Base-by-base conservation (phyloP, 2,113 vertebrate species). In the Aphelocoma coerulescens region DNA sequence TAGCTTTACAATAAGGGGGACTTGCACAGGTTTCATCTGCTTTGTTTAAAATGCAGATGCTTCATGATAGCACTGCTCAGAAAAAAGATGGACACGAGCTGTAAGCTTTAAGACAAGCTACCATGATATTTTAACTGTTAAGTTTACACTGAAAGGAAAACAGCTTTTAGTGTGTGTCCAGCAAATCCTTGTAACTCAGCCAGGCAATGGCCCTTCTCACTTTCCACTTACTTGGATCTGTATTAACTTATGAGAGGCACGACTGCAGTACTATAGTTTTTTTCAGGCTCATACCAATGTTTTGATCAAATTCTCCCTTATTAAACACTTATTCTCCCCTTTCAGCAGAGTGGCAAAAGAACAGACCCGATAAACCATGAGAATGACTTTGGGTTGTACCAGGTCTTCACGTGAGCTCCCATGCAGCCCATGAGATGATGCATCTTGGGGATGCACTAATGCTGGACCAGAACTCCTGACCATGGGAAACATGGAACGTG, bases 401-500 rank as follows among this genome's bases (percentile, higher is more conserved):
- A 51, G 65, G 23, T 43, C 35, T 54, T 81, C 16, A 71, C 20
- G 17, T 13, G 43, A 74, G 68, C 51, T 79, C 7, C 54, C 44
- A 27, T 6, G n/a, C 49, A 83, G 15, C 19, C 39, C 7, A 23
- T 0, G 1, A 57, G 28, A 46, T 0, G 1, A 41, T 44, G n/a
- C 21, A 79, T 28, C 24, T 35, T 33, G 11, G 27, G n/a, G 24
- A 65, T 5, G 2, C 30, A 18, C 10, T 23, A 57, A n/a, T 0
- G 2, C 41, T 20, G 46, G 26, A 51, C 16, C 23, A 49, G 6
- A 65, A 58, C 37, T 66, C 28, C 44, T 0, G 1, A 3, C 19
- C 0, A 0, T 11, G 21, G 32, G 68, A 92, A 88, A 54, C 1
- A 3, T 1, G 1, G 41, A 65, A 41, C 0, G 0, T 0, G 0